Evolutionary conservation across 2,888 invertebrate species (phyloP), one percentile per base, ranked within the genome.

Genomic region (Drosophila birchii): DNA sequence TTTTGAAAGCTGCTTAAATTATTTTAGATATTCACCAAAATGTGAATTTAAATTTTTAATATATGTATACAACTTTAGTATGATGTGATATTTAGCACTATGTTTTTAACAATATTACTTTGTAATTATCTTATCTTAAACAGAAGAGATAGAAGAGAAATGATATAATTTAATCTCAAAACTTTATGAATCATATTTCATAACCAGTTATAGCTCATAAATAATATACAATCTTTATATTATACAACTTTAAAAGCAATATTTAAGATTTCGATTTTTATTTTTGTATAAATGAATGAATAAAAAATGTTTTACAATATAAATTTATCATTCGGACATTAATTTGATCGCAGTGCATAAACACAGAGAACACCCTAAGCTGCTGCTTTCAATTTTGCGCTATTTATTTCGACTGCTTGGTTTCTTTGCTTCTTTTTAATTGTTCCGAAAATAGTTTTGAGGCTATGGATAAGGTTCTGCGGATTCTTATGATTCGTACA

Each of bases 401-500:
- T 14, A 6, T 4, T 56, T 39, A 44, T 23, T 56, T 53, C 12
- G 26, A 57, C 4, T 20, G 20, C 26, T 44, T 36, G 16, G 18
- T 11, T 36, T 23, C 49, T 29, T 47, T 44, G 34, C 16, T 34
- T 9, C 38, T 45, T 56, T 0, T 56, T 18, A 14, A 62, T 59
- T 6, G 57, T 38, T 32, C 26, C 47, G 6, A 54, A n/a, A 8
- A 60, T 41, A 2, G 44, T 16, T 41, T 62, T 64, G 0, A 82
- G 51, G 43, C 78, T 68, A 29, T 78, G 78, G 47, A 64, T 49
- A 20, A 29, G 82, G 18, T 49, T 56, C 20, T 83, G 78, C 0
- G 80, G 83, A 75, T 80, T 83, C 45, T 77, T 80, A 51, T 86
- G 11, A 12, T n/a, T 45, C 14, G 45, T 34, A n/a, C 36, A n/a